These are phyloP conservation scores for Camponotus vicinus DNA, from an alignment of 1,140 invertebrate species.

Conservation along the genomic window DNA sequence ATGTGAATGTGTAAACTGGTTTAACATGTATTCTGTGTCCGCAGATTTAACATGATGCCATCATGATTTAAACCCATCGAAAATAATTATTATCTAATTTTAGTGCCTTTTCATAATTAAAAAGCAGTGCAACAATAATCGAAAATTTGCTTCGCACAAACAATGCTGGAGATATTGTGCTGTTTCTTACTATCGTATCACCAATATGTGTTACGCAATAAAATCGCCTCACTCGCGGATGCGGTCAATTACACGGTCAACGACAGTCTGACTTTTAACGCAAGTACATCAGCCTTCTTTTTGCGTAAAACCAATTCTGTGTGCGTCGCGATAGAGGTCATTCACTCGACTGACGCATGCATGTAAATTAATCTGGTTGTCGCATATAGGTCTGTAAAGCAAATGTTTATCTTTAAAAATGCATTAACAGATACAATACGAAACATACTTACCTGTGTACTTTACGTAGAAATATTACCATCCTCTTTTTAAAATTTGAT, in stretches of 20 bases:
- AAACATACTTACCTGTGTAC: background rate
- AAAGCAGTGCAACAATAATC: background rate
- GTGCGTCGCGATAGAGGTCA: conserved; percentile 37
- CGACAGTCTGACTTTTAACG: conserved; percentile 40
- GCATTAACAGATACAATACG: conserved; percentile 18
- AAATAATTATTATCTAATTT: background rate
- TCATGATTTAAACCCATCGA: background rate
- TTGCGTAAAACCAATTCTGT: conserved; percentile 58
- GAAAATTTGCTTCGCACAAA: background rate
- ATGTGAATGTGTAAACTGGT: conserved; percentile 31
- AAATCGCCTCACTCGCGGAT: conserved; percentile 25
- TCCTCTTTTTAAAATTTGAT: background rate
- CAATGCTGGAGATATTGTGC: background rate
- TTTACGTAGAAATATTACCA: background rate
- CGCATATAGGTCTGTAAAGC: background rate
- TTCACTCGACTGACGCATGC: conserved; percentile 61
- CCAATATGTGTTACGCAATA: conserved; percentile 25
- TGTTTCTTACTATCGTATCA: background rate
- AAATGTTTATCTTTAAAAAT: conserved; percentile 52
- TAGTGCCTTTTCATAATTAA: background rate
- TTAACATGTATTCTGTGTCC: background rate
- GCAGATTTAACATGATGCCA: background rate
- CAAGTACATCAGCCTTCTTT: conserved; percentile 41
- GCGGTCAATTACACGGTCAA: conserved; percentile 32
- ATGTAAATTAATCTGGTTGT: conserved; percentile 68